Evolutionary conservation across 1,140 invertebrate species (phyloP).

Genomic region (Drosophila ohnishii): DNA sequence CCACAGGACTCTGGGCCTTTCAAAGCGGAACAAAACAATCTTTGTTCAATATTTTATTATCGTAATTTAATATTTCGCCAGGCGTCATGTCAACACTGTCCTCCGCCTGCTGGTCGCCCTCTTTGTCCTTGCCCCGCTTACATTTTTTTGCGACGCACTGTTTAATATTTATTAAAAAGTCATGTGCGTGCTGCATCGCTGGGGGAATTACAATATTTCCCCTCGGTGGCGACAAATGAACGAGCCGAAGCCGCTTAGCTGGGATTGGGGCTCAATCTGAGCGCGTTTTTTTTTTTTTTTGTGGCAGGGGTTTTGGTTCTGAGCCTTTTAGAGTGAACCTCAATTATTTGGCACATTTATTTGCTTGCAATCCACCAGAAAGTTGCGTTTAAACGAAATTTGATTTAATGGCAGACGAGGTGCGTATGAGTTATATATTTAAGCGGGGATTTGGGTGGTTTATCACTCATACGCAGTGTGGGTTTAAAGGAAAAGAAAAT

Average conservation of each 20-base stretch:
- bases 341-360: conserved; percentile 11
- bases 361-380: conserved; percentile 1
- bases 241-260: conserved; percentile 56
- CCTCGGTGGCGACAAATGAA: conserved; percentile 41
- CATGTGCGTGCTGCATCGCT: conserved; percentile 71
- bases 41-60: conserved; percentile 77
- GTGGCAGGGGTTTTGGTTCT: not conserved
- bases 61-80: conserved; percentile 71
- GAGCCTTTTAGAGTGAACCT: conserved; percentile 32
- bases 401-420: not conserved
- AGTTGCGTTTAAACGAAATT: not conserved
- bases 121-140: conserved; percentile 27
- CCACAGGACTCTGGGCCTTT: conserved; percentile 48
- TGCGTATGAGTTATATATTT: conserved; percentile 19
- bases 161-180: conserved; percentile 82
- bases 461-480: conserved; percentile 8
- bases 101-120: not conserved
- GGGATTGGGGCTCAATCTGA: conserved; percentile 47
- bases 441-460: not conserved
- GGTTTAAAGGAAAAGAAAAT: not conserved
- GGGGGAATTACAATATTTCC: conserved; percentile 65
- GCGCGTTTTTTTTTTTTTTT: conserved; percentile 6
- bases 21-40: conserved; percentile 68
- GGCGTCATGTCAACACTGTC: conserved; percentile 31
- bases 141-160: conserved; percentile 60